Percentiles rank a stretch among this genome's conserved stretches.
Evolutionary conservation across 1,140 invertebrate species (phyloP).

Genomic region (Argopecten irradians): DNA sequence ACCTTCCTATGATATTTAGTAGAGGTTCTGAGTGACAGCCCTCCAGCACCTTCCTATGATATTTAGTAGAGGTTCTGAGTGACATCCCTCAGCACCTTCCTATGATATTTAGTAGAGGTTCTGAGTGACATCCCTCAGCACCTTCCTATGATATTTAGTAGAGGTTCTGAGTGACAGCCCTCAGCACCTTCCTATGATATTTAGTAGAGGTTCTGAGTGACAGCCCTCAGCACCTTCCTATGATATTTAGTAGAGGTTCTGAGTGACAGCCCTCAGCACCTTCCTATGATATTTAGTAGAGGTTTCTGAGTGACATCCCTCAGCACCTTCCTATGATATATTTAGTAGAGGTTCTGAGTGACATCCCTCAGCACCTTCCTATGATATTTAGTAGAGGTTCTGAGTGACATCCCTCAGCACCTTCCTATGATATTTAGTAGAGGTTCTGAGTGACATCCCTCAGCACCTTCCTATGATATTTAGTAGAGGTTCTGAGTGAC

Average conservation of each 20-base stretch:
- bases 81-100: not conserved
- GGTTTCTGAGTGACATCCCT: not conserved
- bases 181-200: not conserved
- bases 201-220: not conserved
- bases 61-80: not conserved
- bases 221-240: not conserved
- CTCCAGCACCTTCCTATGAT: not conserved
- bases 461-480: not conserved
- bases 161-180: not conserved
- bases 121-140: not conserved
- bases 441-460: not conserved
- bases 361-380: not conserved
- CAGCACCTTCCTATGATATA: not conserved
- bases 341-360: not conserved
- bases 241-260: not conserved
- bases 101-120: not conserved
- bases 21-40: not conserved
- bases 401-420: not conserved
- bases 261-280: not conserved
- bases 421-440: not conserved
- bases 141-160: not conserved
- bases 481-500: not conserved
- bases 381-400: not conserved
- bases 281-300: not conserved
- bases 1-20: not conserved